phyloP scores from a whole-genome alignment of 2,888 invertebrate genomes.

The Ochropacha duplaris region DNA sequence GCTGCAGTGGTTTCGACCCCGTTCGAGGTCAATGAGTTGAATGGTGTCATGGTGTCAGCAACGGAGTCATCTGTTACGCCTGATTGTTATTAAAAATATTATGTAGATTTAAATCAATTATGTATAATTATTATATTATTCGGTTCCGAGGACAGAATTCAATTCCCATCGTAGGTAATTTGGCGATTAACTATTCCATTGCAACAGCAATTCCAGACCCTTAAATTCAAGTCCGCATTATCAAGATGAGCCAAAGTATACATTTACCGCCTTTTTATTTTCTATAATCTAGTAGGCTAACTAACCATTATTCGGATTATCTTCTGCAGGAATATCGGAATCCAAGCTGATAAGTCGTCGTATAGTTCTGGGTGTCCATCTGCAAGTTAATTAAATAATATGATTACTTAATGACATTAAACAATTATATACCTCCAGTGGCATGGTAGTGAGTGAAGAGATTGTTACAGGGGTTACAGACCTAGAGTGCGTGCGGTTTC shows the following conservation, averaged over 20 bases:
- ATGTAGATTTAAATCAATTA: no score
- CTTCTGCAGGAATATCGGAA: conserved; percentile 53
- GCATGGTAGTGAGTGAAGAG: neutral
- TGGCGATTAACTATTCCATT: neutral
- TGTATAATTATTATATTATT: no score
- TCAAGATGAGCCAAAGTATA: no score
- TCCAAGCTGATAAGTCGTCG: conserved; percentile 65
- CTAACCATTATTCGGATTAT: conserved; percentile 49
- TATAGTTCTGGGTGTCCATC: conserved; percentile 69
- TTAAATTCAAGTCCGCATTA: neutral
- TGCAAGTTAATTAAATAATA: conserved; percentile 23
- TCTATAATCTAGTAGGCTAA: no score
- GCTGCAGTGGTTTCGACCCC: conserved; percentile 53
- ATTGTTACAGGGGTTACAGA: neutral
- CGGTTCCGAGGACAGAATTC: neutral
- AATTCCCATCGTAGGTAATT: neutral
- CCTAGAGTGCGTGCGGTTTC: conserved; percentile 17
- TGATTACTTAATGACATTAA: neutral
- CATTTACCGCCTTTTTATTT: no score
- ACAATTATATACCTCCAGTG: no score
- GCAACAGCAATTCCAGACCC: neutral
- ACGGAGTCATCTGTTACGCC: conserved; percentile 42
- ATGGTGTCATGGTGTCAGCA: conserved; percentile 41
- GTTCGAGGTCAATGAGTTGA: conserved; percentile 61
- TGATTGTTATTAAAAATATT: conserved; percentile 15